These are phyloP conservation scores for Lasiurus borealis DNA, from an alignment of 2,113 vertebrate genomes.

Conservation along the genomic window DNA sequence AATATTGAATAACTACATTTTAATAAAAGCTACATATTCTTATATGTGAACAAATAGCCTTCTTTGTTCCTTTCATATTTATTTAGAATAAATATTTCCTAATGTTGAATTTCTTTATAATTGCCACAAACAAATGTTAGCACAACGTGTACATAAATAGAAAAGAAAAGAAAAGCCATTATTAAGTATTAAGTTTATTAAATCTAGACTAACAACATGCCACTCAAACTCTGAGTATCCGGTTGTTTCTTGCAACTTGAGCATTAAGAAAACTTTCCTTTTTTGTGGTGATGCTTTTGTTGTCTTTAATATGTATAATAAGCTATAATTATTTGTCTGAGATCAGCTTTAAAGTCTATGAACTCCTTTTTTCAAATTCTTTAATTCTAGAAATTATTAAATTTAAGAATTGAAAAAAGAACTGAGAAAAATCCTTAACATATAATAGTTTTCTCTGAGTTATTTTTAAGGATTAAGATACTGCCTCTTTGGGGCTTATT, in stretches of 20 bases:
- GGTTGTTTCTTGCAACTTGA: not conserved
- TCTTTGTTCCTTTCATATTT: not conserved
- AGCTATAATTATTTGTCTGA: not conserved
- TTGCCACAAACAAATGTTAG: conserved; percentile 13
- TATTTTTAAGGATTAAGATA: not conserved
- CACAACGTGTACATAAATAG: not conserved
- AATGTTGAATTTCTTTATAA: not conserved
- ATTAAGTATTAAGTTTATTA: conserved; percentile 1
- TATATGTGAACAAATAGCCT: not conserved
- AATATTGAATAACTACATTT: conserved; percentile 12
- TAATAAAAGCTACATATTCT: not conserved
- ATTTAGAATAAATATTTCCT: not conserved
- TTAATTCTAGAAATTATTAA: conserved; percentile 24
- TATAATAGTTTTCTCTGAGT: not conserved
- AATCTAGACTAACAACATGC: not conserved
- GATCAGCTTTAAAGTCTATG: not conserved
- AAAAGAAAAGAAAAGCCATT: conserved; percentile 45
- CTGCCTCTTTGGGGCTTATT: not conserved
- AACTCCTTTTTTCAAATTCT: not conserved
- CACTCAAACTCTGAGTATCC: not conserved
- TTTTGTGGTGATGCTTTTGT: not conserved
- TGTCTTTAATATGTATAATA: not conserved
- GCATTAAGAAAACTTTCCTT: not conserved
- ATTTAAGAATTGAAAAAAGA: not conserved
- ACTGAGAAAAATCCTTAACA: not conserved